Base-by-base conservation (phyloP, 2,888 invertebrate genomes). In the Mythimna pallens region DNA sequence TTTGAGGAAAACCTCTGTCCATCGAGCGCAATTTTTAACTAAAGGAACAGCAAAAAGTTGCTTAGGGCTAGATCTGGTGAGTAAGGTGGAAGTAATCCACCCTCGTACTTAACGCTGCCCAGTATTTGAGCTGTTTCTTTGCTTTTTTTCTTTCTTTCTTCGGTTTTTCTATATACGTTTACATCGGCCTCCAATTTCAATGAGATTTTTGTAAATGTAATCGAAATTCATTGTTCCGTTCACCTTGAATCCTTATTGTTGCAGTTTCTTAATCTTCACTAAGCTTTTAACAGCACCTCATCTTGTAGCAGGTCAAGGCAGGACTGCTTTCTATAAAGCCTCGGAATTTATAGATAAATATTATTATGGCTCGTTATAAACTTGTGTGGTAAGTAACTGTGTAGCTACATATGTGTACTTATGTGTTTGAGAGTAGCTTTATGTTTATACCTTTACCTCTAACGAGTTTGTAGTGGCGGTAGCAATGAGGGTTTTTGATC, bases 251-350 rank as follows among this genome's bases (percentile, higher is more conserved):
- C 25, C 34, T 64, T 54, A 61, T 62, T 52, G 25, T 75, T 75
- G 47, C 59, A 57, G 36, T 71, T 47, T 72, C 43, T 47, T 65
- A 36, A 52, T 66, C 12, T 67, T 74, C 25, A 50, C 36, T 5
- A 54, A 81, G 40, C 47, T 81, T 69, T 69, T 25, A 52, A 17
- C 14, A 47, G 8, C 10, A 47, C 67, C 59, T 75, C 61, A 54
- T 65, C 57, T 52, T 17, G 20, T 43, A 64, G 40, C 77, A 63
- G 86, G 88, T 85, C 88, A 88, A 83, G 88, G 88, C 75, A 63
- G 57, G 36, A 76, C 85, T 62, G 75, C 86, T 88, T 86, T 88
- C 87, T 84, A 81, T 84, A 54, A 54, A 66, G 25, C 22, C 52
- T 52, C 36, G 34, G 36, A 59, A 59, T 59, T 55, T 52, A 63